Evolutionary conservation across 1,140 invertebrate species (phyloP).

Genomic region (Homalodisca vitripennis): DNA sequence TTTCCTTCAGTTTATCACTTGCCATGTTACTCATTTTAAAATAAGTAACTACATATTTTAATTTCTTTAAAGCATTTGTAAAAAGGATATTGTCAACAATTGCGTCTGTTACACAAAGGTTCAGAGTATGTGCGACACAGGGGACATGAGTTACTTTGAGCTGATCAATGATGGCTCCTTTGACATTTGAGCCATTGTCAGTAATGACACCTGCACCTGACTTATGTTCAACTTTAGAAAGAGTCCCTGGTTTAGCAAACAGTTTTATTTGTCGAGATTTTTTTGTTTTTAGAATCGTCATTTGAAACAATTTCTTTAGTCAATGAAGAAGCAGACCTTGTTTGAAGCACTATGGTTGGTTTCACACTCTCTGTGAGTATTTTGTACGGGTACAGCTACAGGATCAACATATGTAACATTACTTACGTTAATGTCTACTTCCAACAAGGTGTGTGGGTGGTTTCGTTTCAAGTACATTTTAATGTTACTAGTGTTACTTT

Average conservation of each 20-base stretch:
- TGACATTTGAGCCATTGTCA: conserved; percentile 8
- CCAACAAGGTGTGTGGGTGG: neutral
- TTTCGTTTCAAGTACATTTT: neutral
- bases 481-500: neutral
- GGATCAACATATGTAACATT: too few relatives aligned
- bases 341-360: neutral
- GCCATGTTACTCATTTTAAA: neutral
- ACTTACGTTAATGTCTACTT: too few relatives aligned
- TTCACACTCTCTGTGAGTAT: neutral
- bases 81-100: neutral
- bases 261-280: neutral
- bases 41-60: too few relatives aligned
- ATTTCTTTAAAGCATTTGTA: neutral
- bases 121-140: too few relatives aligned
- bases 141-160: too few relatives aligned
- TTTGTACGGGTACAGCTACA: too few relatives aligned
- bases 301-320: too few relatives aligned
- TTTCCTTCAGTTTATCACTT: neutral
- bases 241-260: neutral
- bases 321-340: too few relatives aligned
- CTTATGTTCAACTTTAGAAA: neutral
- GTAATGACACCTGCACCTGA: too few relatives aligned
- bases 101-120: conserved; percentile 1
- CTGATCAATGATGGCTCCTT: too few relatives aligned
- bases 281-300: too few relatives aligned